phyloP scores from a whole-genome alignment of 1,140 invertebrate genomes.

The Callitettix versicolor region DNA sequence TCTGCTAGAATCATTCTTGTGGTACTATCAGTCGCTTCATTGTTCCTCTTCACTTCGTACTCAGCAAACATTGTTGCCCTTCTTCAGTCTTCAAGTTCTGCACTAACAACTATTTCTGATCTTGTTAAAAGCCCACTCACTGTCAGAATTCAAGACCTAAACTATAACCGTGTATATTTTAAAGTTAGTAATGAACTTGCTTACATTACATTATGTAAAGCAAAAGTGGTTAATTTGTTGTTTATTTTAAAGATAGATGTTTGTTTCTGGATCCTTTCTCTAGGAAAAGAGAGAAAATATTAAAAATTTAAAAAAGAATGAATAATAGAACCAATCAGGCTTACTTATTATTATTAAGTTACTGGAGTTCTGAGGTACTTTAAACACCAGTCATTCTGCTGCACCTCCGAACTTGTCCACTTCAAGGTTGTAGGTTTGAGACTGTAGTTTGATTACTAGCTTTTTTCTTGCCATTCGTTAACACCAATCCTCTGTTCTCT shows the following conservation, averaged over 20 bases:
- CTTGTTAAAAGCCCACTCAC: slow-evolving; percentile 46
- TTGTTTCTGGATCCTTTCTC: neutral
- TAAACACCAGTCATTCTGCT: too few relatives aligned
- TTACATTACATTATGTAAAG: too few relatives aligned
- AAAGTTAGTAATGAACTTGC: slow-evolving; percentile 33
- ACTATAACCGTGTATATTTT: slow-evolving; percentile 50
- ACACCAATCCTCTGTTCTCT: too few relatives aligned
- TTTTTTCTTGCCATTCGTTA: too few relatives aligned
- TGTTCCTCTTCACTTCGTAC: slow-evolving; percentile 57
- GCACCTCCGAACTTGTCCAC: too few relatives aligned
- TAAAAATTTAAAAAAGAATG: neutral
- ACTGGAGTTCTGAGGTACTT: too few relatives aligned
- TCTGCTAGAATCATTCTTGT: slow-evolving; percentile 41
- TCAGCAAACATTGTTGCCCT: slow-evolving; percentile 61
- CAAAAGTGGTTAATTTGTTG: neutral
- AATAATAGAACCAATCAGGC: too few relatives aligned
- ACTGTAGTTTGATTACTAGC: too few relatives aligned
- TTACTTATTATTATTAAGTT: too few relatives aligned
- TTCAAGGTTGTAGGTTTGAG: too few relatives aligned
- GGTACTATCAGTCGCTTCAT: slow-evolving; percentile 43
- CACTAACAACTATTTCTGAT: slow-evolving; percentile 48
- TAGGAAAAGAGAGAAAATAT: neutral
- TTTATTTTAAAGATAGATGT: neutral
- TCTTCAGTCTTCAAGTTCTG: slow-evolving; percentile 48
- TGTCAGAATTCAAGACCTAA: slow-evolving; percentile 46